Evolutionary conservation across 2,888 invertebrate species (phyloP).

Genomic region (Drosophila prolongata): DNA sequence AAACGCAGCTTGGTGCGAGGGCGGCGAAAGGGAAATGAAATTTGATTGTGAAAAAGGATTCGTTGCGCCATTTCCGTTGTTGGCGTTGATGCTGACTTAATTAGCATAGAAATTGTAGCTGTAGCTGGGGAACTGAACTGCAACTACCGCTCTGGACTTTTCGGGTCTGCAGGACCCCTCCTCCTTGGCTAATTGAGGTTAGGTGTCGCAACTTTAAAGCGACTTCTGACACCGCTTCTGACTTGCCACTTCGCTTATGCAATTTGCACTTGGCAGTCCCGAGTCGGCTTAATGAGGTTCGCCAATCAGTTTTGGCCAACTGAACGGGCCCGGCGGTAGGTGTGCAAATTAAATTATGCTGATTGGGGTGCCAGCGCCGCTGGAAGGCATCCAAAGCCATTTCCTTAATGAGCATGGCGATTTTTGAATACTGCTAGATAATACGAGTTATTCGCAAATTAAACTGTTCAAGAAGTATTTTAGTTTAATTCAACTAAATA

Average conservation of each 20-base stretch:
- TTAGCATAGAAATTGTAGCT: conserved; percentile 53
- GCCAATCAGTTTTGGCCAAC: conserved; percentile 39
- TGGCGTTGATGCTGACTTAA: conserved; percentile 67
- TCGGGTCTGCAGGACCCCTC: neutral
- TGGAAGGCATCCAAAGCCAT: conserved; percentile 11
- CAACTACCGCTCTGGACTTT: conserved; percentile 15
- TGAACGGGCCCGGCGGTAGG: conserved; percentile 25
- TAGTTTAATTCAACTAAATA: too few species aligned
- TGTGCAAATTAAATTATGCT: conserved; percentile 48
- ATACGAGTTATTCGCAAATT: neutral
- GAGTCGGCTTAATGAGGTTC: conserved; percentile 56
- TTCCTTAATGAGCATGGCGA: conserved; percentile 11
- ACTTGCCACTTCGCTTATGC: conserved; percentile 46
- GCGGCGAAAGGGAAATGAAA: conserved; percentile 54
- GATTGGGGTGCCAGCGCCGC: conserved; percentile 1
- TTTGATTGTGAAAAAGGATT: conserved; percentile 70
- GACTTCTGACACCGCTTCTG: conserved; percentile 38
- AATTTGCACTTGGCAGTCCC: conserved; percentile 31
- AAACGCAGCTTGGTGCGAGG: conserved; percentile 41
- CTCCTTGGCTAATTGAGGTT: conserved; percentile 61
- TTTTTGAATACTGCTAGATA: conserved; percentile 1
- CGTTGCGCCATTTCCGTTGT: conserved; percentile 65
- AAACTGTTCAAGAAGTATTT: neutral
- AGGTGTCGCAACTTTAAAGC: conserved; percentile 57
- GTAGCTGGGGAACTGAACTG: neutral